Percentiles rank a stretch among this genome's conserved stretches.
Conservation (phyloP, 2,888 invertebrate genomes). For the Cataglyphis rosenhaueri region DNA sequence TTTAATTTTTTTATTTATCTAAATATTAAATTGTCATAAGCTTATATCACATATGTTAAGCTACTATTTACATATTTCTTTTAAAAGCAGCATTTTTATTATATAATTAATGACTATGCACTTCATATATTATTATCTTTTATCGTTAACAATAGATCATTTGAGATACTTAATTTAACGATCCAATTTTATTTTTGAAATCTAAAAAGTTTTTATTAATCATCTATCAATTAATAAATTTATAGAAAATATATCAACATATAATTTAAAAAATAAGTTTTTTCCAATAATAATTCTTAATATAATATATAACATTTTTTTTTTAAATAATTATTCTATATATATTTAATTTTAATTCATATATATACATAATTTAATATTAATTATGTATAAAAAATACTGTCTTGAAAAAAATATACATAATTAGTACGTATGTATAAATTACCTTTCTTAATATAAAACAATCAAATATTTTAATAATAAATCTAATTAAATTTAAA, state of each 20-base stretch:
- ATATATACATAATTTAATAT: not conserved
- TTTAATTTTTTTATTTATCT: no score
- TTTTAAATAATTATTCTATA: not conserved
- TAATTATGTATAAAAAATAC: conserved; percentile 13
- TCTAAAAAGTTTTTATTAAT: no score
- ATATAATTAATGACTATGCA: not conserved
- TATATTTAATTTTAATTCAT: not conserved
- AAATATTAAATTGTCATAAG: not conserved
- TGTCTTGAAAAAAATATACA: not conserved
- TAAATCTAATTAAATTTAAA: not conserved
- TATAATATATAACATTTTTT: not conserved
- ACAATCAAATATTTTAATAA: conserved; percentile 8
- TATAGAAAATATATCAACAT: not conserved
- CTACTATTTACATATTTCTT: not conserved
- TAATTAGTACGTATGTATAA: not conserved
- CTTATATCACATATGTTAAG: not conserved
- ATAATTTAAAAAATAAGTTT: not conserved
- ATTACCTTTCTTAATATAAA: not conserved
- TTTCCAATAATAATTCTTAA: not conserved
- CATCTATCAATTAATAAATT: not conserved
- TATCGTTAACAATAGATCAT: not conserved
- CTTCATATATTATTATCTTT: not conserved
- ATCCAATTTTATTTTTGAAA: not conserved
- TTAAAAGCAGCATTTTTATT: not conserved
- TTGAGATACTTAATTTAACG: not conserved